Base-by-base conservation (phyloP, 2,797 vertebrate species). In the Chrysocyon brachyurus region DNA sequence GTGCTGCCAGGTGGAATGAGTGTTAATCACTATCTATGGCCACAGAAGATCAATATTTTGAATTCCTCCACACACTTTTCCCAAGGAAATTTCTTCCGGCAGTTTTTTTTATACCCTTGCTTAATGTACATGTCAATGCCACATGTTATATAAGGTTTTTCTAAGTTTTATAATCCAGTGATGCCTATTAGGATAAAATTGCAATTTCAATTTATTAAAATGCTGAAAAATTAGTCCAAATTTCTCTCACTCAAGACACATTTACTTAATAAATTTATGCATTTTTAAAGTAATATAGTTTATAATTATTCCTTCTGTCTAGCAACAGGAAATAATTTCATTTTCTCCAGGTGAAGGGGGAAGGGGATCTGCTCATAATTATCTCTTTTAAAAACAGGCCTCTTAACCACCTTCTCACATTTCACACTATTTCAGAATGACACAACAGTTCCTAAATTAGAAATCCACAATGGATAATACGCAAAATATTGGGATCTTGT, bases 241-340 rank as follows among this genome's bases (percentile, higher is more conserved):
- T 31, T 88, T 78, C 2, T 94, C 56, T 89, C 95, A 26, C 14
- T 88, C 31, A 33, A 77, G 8, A 63, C 12, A 59, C 26, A 12
- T 22, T 33, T 36, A 95, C n/a, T 84, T 94, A 90, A 56, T 95
- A 94, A 97, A 36, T 87, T 77, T 40, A 21, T 49, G 8, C 22
- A 96, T 96, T 97, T 90, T 61, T 28, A 83, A 95, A 49, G 15
- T 90, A 8, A 54, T 79, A 28, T 54, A 61, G 15, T 94, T 97
- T 81, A 28, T 15, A 91, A 7, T 54, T 52, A 49, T 87, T 94
- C 31, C 21, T 49, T 24, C 97, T 73, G 70, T 73, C 61, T 22
- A 46, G 72, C n/a, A 64, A 73, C 28, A n/a, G 9, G 77, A 95
- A 96, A 79, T 87, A 6, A 36, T 82, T 96, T 85, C 15, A 21